Evolutionary conservation across 1,140 invertebrate species (phyloP).

Genomic region (Drosophila trapezifrons): DNA sequence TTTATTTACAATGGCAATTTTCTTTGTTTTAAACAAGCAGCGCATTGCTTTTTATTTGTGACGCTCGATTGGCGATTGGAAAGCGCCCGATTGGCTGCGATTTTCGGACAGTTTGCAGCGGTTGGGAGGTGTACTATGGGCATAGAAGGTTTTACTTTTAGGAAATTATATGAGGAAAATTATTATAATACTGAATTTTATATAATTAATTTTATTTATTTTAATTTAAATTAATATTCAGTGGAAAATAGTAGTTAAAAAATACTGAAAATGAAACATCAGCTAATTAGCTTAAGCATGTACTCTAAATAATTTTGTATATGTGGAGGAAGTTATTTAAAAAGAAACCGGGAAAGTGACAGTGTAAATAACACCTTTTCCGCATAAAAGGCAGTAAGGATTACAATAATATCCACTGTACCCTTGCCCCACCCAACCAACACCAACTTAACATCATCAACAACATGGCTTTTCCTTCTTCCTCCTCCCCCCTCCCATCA

Average conservation of each 20-base stretch:
- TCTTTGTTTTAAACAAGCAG: constrained; percentile 81
- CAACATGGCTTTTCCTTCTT: constrained; percentile 62
- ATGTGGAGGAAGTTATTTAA: no score
- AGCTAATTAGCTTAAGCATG: no score
- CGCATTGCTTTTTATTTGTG: constrained; percentile 80
- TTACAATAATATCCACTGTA: constrained; percentile 36
- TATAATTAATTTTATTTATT: no score
- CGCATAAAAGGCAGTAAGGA: no score
- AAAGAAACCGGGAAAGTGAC: no score
- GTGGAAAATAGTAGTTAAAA: neutral
- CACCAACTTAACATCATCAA: constrained; percentile 73
- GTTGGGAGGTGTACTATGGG: constrained; percentile 30
- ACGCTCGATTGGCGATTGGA: constrained; percentile 73
- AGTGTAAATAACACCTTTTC: no score
- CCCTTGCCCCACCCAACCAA: constrained; percentile 9
- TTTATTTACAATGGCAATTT: constrained; percentile 79
- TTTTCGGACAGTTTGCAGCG: constrained; percentile 32
- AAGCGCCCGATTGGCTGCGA: constrained; percentile 78
- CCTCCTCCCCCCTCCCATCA: neutral
- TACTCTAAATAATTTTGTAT: no score
- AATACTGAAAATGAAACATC: neutral
- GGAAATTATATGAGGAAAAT: neutral
- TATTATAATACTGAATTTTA: no score
- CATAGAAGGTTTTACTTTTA: neutral
- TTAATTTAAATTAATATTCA: no score